Evolutionary conservation across 1,140 invertebrate genomes (phyloP).

Genomic region (Samia ricini): DNA sequence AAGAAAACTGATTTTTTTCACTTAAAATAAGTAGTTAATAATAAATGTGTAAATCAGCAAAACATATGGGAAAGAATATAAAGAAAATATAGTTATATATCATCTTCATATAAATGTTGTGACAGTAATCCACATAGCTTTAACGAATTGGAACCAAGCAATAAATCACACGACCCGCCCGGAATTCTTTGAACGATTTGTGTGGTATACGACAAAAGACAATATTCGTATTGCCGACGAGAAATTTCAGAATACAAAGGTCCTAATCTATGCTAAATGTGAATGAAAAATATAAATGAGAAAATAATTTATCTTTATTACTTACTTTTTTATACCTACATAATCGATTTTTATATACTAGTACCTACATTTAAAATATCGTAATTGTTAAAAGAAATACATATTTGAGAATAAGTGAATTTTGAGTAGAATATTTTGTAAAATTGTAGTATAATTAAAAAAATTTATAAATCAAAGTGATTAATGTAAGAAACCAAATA

Average conservation of each 20-base stretch:
- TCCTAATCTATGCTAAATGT: neutral
- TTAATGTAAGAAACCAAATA: too few species aligned
- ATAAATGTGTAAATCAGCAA: neutral
- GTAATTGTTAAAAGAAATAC: too few species aligned
- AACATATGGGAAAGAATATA: neutral
- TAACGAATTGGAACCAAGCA: neutral
- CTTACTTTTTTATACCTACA: neutral
- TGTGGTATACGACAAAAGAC: conserved; percentile 13
- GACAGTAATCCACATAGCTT: neutral
- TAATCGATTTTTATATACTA: too few species aligned
- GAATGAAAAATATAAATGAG: neutral
- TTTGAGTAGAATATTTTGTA: too few species aligned
- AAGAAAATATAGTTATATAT: neutral
- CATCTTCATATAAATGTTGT: neutral
- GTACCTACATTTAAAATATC: too few species aligned
- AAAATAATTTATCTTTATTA: neutral
- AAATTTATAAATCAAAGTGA: too few species aligned
- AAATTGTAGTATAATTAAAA: too few species aligned
- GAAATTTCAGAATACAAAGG: conserved; percentile 1
- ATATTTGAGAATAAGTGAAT: too few species aligned
- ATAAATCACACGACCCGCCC: conserved; percentile 6
- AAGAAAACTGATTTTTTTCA: too few species aligned
- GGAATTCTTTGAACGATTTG: conserved; percentile 22
- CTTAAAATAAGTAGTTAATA: too few species aligned
- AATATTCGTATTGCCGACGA: neutral